Base-by-base conservation (phyloP, 1,140 invertebrate species). In the Neotoxoptera formosana region DNA sequence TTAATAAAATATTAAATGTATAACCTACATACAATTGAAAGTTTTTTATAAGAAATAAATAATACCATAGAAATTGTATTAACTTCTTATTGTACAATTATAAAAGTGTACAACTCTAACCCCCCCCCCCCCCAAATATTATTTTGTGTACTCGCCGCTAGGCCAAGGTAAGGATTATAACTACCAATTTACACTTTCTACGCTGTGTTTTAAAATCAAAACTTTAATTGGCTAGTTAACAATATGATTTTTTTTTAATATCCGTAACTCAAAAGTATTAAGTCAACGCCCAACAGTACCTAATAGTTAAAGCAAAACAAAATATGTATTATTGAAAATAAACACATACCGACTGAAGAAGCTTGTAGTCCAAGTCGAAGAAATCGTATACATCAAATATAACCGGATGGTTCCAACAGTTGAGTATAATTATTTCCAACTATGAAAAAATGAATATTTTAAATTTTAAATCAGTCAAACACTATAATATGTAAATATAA, bases 381-480 rank as follows among this genome's bases (percentile, higher is more conserved):
- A 86, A 93, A 36, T 56, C 91, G 11, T 56, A 3, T 41, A 93
- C 91, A 17, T 93, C 91, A 56, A 93, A 93, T 30, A 53, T 23
- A 41, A 86, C 45, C 30, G 76, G 81, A 84, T 93, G n/a, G 7
- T 93, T 93, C 91, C 91, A 93, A 34, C 23, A 93, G 7, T 93
- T 93, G 2, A 93, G 9, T 30, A 93, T 56, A 1, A 93, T 53
- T 17, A 84, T 30, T 41, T 93, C 91, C 8, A 93, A 30, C 91
- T 93, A 86, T 20, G 36, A 91, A 51, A 47, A 4, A n/a, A 81
- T 76, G 6, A 60, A 30, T 51, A 51, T 92, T 67, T 21, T 41
- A 41, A 84, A 93, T 93, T 51, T 36, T 56, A 91, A 47, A 48
- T 51, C 23, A 45, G 30, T 89, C 53, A 56, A 23, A 36, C 60